Conservation (phyloP, 2,888 invertebrate genomes). For the Nipponacmea schrenckii region DNA sequence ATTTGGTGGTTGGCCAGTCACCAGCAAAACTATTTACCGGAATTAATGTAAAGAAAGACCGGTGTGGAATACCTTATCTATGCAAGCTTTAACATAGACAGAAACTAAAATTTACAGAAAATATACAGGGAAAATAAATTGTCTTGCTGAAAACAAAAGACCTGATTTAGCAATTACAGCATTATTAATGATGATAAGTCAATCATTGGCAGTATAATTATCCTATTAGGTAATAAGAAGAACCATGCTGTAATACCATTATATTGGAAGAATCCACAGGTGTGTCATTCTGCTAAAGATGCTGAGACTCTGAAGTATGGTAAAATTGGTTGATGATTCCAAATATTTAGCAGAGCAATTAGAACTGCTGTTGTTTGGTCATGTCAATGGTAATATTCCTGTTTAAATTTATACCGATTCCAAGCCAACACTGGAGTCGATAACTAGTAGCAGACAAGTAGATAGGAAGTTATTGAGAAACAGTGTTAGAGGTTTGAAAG, state of each 20-base stretch:
- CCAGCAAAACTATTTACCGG: not conserved
- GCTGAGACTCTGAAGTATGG: not conserved
- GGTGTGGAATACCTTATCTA: not conserved
- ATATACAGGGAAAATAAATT: no score
- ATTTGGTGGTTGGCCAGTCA: no score
- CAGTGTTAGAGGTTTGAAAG: no score
- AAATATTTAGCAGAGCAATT: not conserved
- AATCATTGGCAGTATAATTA: no score
- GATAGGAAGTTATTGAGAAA: not conserved
- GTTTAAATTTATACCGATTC: not conserved
- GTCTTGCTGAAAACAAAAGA: no score
- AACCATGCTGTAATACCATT: not conserved
- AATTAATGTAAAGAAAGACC: not conserved
- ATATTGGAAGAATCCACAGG: not conserved
- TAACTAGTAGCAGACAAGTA: not conserved
- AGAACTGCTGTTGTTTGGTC: not conserved
- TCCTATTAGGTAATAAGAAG: no score
- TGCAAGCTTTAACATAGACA: not conserved
- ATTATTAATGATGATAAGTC: no score
- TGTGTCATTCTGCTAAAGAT: not conserved
- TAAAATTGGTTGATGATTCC: slow-evolving; percentile 3
- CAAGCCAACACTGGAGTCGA: not conserved
- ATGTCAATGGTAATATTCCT: not conserved
- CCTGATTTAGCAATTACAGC: no score
- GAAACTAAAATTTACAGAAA: no score